These are phyloP conservation scores for Campaea margaritaria DNA, from an alignment of 2,888 invertebrate species.

Conservation along the genomic window DNA sequence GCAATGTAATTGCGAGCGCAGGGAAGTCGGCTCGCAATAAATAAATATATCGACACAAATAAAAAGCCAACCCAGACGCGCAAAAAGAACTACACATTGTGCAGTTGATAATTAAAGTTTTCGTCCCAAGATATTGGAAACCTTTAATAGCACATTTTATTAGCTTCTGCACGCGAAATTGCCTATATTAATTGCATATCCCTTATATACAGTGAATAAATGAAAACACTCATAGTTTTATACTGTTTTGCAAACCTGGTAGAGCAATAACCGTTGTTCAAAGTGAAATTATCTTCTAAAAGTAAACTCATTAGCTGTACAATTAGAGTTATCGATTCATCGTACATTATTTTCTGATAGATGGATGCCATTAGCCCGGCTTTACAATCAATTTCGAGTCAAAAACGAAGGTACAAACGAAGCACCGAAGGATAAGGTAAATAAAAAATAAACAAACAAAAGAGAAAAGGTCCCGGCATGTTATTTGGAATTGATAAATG, in stretches of 20 bases:
- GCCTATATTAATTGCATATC: slow-evolving; percentile 66
- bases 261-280: slow-evolving; percentile 43
- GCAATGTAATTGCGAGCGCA: slow-evolving; percentile 56
- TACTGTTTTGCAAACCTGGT: slow-evolving; percentile 51
- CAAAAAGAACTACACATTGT: slow-evolving; percentile 36
- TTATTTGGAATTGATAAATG: slow-evolving; percentile 86
- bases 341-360: slow-evolving; percentile 65
- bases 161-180: slow-evolving; percentile 71
- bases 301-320: slow-evolving; percentile 67
- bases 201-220: slow-evolving; percentile 59
- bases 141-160: slow-evolving; percentile 70
- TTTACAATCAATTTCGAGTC: slow-evolving; percentile 82
- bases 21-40: slow-evolving; percentile 59
- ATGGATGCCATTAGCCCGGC: slow-evolving; percentile 76
- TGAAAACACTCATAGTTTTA: slow-evolving; percentile 51
- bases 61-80: slow-evolving; percentile 47
- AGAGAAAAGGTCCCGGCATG: slow-evolving; percentile 81
- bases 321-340: slow-evolving; percentile 78
- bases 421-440: slow-evolving; percentile 79
- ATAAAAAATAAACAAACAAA: slow-evolving; percentile 82
- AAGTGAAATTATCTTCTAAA: slow-evolving; percentile 41
- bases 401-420: slow-evolving; percentile 73
- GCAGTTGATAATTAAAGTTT: slow-evolving; percentile 62
- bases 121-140: slow-evolving; percentile 67
- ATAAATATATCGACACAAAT: slow-evolving; percentile 71